Evolutionary conservation across 2,797 vertebrate species (phyloP).

Genomic region (Hippoglossus hippoglossus): DNA sequence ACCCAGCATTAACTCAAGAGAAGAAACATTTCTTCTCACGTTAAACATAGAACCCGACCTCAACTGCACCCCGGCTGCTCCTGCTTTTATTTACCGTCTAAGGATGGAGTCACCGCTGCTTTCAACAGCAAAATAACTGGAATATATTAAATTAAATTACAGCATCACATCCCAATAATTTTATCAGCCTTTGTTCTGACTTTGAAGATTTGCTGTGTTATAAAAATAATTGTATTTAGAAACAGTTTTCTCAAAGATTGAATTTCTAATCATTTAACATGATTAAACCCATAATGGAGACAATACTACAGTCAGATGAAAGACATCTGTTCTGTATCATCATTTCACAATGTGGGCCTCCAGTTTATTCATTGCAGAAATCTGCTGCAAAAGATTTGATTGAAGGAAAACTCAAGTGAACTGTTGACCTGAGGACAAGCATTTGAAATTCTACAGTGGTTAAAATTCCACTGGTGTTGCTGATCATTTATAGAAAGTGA

Average conservation of each 20-base stretch:
- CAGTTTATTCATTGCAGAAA: background rate
- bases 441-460: slow-evolving; percentile 15
- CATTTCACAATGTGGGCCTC: background rate
- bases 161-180: background rate
- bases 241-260: too few relatives aligned
- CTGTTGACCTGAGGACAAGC: background rate
- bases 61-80: slow-evolving; percentile 31
- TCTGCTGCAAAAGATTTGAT: background rate
- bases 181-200: background rate
- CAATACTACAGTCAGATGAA: background rate
- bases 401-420: background rate
- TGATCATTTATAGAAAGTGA: slow-evolving; percentile 25
- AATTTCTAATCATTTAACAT: background rate
- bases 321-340: background rate
- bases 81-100: background rate
- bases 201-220: background rate
- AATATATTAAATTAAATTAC: background rate
- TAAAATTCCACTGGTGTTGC: slow-evolving; percentile 11
- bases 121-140: background rate
- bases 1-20: slow-evolving; percentile 18
- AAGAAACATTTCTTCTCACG: slow-evolving; percentile 15
- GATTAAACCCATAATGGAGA: background rate
- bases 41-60: slow-evolving; percentile 23
- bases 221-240: background rate
- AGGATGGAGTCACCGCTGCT: background rate